phyloP scores from a whole-genome alignment of 1,140 invertebrate species.

The Cepaea nemoralis region DNA sequence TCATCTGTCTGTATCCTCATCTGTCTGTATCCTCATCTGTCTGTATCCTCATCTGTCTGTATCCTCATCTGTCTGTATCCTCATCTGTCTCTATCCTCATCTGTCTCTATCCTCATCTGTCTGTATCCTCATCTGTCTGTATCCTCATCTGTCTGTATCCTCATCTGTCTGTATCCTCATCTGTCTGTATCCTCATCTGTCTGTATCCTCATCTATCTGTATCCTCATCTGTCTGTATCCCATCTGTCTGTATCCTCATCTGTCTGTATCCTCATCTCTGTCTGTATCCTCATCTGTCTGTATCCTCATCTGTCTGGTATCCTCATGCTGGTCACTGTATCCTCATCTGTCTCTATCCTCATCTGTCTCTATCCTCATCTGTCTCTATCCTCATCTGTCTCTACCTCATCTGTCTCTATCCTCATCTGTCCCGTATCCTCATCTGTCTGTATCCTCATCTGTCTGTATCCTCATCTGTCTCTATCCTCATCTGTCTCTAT shows the following conservation, averaged over 20 bases:
- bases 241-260: not conserved
- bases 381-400: no score
- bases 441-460: not conserved
- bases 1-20: not conserved
- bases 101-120: not conserved
- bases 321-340: not conserved
- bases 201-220: not conserved
- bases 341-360: not conserved
- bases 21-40: not conserved
- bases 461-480: not conserved
- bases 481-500: not conserved
- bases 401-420: no score
- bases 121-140: not conserved
- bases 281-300: not conserved
- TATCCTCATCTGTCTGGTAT: not conserved
- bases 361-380: not conserved
- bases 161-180: not conserved
- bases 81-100: not conserved
- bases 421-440: no score
- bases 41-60: constrained; percentile 14
- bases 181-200: not conserved
- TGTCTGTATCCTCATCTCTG: constrained; percentile 3
- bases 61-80: not conserved
- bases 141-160: constrained; percentile 7
- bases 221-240: no score